Conservation (phyloP, 1,140 invertebrate genomes). For the Adelges cooleyi region DNA sequence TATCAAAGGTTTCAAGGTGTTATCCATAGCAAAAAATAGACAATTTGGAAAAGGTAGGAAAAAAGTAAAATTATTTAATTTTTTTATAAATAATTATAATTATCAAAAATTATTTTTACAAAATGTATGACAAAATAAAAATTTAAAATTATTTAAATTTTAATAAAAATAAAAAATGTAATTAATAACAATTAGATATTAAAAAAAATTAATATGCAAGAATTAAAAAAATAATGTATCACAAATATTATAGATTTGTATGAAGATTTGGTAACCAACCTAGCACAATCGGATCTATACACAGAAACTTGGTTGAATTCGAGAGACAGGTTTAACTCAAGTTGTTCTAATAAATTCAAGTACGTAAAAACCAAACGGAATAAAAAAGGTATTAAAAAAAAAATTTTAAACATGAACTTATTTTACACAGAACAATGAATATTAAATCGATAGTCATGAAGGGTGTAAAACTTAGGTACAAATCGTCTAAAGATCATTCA, state of each 20-base stretch:
- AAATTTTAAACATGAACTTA: background rate
- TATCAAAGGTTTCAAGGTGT: background rate
- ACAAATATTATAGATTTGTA: constrained; percentile 58
- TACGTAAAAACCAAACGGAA: background rate
- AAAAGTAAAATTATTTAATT: too few relatives aligned
- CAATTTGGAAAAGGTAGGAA: constrained; percentile 29
- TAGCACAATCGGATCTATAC: constrained; percentile 54
- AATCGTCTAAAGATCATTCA: constrained; percentile 71
- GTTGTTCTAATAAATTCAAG: constrained; percentile 43
- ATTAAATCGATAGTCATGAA: background rate
- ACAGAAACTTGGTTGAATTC: constrained; percentile 86
- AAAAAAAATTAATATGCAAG: background rate
- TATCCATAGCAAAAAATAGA: background rate
- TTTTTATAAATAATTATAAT: too few relatives aligned
- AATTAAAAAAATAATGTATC: background rate
- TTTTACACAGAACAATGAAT: background rate
- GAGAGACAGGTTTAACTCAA: constrained; percentile 52
- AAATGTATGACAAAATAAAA: background rate
- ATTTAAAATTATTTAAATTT: background rate
- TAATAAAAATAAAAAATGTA: constrained; percentile 1
- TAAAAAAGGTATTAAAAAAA: background rate
- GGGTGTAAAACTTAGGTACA: constrained; percentile 47
- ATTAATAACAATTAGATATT: background rate
- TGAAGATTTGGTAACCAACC: constrained; percentile 61
- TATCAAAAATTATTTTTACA: too few relatives aligned